A percentile compares a stretch with the other conserved stretches of the same genome.
phyloP scores from a whole-genome alignment of 2,113 vertebrate species.

The Neodontobutis hainanensis region DNA sequence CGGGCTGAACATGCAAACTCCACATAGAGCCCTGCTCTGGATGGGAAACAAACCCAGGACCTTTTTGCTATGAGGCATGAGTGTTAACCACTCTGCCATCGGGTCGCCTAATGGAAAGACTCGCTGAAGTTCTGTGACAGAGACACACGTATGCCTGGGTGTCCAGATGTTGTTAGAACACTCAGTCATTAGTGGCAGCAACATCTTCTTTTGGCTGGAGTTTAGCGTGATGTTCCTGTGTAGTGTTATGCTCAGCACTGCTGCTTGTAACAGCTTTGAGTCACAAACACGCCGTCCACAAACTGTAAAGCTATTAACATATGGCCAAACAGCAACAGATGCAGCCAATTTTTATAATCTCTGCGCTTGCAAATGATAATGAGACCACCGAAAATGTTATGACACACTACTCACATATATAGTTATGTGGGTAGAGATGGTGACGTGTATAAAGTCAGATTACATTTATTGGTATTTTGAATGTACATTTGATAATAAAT shows the following conservation, averaged over 20 bases:
- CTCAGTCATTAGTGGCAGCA: slow-evolving; percentile 25
- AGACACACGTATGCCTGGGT: slow-evolving; percentile 5
- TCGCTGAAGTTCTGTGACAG: not conserved
- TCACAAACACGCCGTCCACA: not conserved
- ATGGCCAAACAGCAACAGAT: slow-evolving; percentile 1
- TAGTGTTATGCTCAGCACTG: not conserved
- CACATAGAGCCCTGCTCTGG: too few relatives aligned
- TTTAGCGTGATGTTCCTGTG: slow-evolving; percentile 24
- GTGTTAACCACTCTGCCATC: too few relatives aligned
- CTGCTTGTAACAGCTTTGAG: not conserved
- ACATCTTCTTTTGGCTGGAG: slow-evolving; percentile 4
- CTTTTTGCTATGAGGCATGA: too few relatives aligned
- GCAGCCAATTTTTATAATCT: not conserved
- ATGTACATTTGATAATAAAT: too few relatives aligned
- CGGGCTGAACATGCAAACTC: too few relatives aligned
- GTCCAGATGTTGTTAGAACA: slow-evolving; percentile 41
- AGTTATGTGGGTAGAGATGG: too few relatives aligned
- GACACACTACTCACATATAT: not conserved
- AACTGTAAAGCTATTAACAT: not conserved
- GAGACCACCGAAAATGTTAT: not conserved
- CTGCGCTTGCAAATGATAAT: not conserved
- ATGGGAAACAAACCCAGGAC: too few relatives aligned
- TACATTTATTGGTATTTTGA: too few relatives aligned
- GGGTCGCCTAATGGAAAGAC: not conserved
- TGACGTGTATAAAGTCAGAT: too few relatives aligned